phyloP scores from a whole-genome alignment of 2,888 invertebrate genomes.

The Leucozona laternaria region DNA sequence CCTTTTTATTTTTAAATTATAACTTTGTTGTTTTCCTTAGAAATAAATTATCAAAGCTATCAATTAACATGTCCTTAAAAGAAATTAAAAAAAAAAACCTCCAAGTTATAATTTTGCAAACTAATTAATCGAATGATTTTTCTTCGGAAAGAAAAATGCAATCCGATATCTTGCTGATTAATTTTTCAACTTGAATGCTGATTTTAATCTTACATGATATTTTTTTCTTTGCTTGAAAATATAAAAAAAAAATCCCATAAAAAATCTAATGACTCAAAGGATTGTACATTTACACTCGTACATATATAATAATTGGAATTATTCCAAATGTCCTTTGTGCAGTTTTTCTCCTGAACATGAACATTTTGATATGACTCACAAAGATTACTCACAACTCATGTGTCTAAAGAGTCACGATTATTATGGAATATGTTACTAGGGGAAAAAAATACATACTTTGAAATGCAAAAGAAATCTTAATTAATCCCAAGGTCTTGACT shows the following conservation, averaged over 20 bases:
- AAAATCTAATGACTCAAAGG: constrained; percentile 56
- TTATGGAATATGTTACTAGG: constrained; percentile 21
- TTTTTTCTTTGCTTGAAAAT: not conserved
- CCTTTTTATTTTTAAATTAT: not conserved
- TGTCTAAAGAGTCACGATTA: constrained; percentile 13
- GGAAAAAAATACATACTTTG: not conserved
- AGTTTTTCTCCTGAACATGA: not conserved
- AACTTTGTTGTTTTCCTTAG: not conserved
- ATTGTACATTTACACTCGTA: not conserved
- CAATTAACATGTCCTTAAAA: not conserved
- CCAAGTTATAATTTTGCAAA: not conserved
- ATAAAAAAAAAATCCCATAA: not conserved
- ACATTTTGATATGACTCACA: constrained; percentile 31
- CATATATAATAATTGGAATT: constrained; percentile 45
- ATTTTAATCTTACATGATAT: not conserved
- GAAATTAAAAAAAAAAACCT: not conserved
- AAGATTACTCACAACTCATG: constrained; percentile 36
- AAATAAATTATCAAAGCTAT: not conserved
- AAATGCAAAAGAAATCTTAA: constrained; percentile 57
- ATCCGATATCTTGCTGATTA: constrained; percentile 7
- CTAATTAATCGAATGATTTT: not conserved
- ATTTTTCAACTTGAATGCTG: constrained; percentile 13
- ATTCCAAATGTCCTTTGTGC: constrained; percentile 32
- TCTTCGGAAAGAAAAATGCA: not conserved
- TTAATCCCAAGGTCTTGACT: constrained; percentile 56